Base-by-base conservation (phyloP, 53 echinoderm and acorn worm genomes). In the Echinometra lucunter region DNA sequence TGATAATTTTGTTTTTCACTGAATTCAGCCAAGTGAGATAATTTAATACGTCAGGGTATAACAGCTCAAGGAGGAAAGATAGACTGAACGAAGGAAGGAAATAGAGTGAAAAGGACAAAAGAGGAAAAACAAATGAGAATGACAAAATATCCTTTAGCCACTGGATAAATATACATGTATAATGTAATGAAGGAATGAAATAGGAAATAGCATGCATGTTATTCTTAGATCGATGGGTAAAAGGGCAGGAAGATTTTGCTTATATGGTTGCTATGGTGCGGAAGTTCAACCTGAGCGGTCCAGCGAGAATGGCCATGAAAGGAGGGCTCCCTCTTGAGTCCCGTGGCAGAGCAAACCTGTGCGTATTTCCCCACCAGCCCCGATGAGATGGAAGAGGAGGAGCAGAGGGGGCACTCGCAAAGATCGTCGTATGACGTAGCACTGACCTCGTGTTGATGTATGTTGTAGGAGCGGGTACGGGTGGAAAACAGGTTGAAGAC, bases 361-460 rank as follows among this genome's bases (percentile, higher is more conserved):
- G 88, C 92, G 88, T 57, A 93, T 47, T 88, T 87, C 55, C 88
- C 93, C 42, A 88, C 88, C 27, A 95, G 81, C 74, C 93, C 95
- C 70, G 95, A 45, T 44, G 93, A 93, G 74, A 45, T 83, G 27
- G 92, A 87, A 11, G 78, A 75, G 57, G 95, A 56, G 25, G 83
- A 58, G 67, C 91, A 82, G 44, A 80, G 37, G 18, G 95, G 57
- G 80, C 94, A 94, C 34, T 58, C 94, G 94, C 94, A 94, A 60
- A 60, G 40, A 11, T 94, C 94, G 75, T 32, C 93, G 38, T 37
- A 91, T 34, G 93, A 56, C 37, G 93, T 55, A 1, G 75, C 78
- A 78, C 93, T 92, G 94, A 94, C 94, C 85, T 94, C 94, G 85
- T 94, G 94, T 5, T 93, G 93, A 0, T 66, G 63, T 1, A 94